These are phyloP conservation scores for Melanotaenia duboulayi DNA, from an alignment of 2,113 vertebrate genomes.

Conservation along the genomic window DNA sequence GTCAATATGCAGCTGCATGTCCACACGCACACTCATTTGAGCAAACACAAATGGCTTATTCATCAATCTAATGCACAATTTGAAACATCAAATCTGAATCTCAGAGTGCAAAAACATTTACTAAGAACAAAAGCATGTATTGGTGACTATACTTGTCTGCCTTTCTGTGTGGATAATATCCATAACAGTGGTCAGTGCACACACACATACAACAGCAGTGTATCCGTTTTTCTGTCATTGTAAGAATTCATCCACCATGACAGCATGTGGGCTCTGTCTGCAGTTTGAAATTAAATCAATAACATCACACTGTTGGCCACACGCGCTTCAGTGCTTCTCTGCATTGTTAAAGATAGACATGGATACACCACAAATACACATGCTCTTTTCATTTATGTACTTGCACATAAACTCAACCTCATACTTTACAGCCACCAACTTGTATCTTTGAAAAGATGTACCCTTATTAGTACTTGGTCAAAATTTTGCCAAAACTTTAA, in stretches of 20 bases:
- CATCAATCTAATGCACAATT: not conserved
- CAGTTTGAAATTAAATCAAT: slow-evolving; percentile 26
- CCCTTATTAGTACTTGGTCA: not conserved
- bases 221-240: slow-evolving; percentile 3
- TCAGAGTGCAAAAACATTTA: not conserved
- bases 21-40: slow-evolving; percentile 8
- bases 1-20: slow-evolving; percentile 24
- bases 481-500: not conserved
- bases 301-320: slow-evolving; percentile 10
- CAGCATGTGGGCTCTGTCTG: slow-evolving; percentile 20
- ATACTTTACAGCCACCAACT: not conserved
- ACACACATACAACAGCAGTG: not conserved
- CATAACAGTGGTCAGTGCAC: not conserved
- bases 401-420: slow-evolving; percentile 2
- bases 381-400: not conserved
- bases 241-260: slow-evolving; percentile 25
- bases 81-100: not conserved
- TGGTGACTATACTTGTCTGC: too few relatives aligned
- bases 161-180: not conserved
- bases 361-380: not conserved
- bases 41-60: slow-evolving; percentile 6
- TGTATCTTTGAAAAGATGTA: not conserved
- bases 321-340: not conserved
- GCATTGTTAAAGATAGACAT: not conserved
- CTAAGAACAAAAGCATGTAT: not conserved